phyloP scores from a whole-genome alignment of 1,140 invertebrate genomes.

The Sinonovacula constricta region DNA sequence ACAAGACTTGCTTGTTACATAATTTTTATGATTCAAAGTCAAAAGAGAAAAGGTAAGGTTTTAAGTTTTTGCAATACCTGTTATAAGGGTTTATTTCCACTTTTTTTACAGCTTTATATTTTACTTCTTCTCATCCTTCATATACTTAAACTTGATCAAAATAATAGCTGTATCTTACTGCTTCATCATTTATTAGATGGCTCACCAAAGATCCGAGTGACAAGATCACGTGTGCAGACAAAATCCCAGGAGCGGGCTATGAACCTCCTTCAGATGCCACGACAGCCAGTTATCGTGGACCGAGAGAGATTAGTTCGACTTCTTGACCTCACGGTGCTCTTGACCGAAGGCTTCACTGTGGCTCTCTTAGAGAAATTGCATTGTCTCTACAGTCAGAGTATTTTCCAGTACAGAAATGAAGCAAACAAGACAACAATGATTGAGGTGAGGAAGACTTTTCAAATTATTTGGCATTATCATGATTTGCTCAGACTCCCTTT shows the following conservation, averaged over 20 bases:
- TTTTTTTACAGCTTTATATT: no score
- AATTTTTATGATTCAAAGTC: no score
- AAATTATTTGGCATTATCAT: neutral
- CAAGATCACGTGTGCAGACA: slow-evolving; percentile 55
- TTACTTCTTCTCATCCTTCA: no score
- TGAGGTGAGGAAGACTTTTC: slow-evolving; percentile 58
- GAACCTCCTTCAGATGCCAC: slow-evolving; percentile 30
- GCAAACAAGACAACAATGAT: slow-evolving; percentile 70
- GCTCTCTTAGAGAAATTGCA: slow-evolving; percentile 75
- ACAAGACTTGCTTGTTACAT: no score
- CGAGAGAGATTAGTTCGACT: slow-evolving; percentile 60
- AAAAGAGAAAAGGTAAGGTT: no score
- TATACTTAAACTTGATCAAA: no score
- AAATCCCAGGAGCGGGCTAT: slow-evolving; percentile 57
- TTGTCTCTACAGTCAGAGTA: slow-evolving; percentile 72
- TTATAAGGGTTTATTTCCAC: no score
- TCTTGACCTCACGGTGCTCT: slow-evolving; percentile 68
- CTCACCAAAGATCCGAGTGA: slow-evolving; percentile 52
- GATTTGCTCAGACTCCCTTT: neutral
- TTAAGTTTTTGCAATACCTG: no score
- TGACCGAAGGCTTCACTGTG: slow-evolving; percentile 70
- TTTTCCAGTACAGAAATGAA: slow-evolving; percentile 70
- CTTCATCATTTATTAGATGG: no score
- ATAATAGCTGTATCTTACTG: no score
- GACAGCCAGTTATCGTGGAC: slow-evolving; percentile 43